Evolutionary conservation across 2,797 vertebrate species (phyloP), one percentile per base, ranked within the genome.

Genomic region (Margarornis squamiger): DNA sequence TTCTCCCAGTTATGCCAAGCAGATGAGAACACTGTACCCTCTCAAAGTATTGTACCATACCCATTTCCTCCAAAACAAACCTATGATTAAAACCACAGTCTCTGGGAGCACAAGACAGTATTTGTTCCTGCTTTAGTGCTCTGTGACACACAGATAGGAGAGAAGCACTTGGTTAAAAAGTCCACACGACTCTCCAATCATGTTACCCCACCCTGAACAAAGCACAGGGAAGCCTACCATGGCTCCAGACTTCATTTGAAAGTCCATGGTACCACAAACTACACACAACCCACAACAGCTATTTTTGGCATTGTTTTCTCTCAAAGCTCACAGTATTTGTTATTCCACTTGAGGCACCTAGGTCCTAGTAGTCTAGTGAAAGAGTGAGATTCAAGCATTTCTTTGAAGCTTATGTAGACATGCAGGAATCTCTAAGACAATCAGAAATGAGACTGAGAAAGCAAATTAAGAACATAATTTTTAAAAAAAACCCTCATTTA

Each of bases 141-240:
- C 77, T 81, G 61, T 11, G 10, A 77, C 39, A 61, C 34, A 36
- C 1, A 1, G 24, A 23, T 43, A 85, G 80, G 24, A 57, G 39
- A 49, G 88, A 92, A 90, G 57, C 6, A 86, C 32, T 46, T 48
- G 26, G 24, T 63, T 81, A 46, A 38, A 24, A 87, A 30, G 46
- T 34, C 34, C 9, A 9, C 26, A 48, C 51, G 20, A 18, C 19
- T 85, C 61, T n/a, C 54, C 57, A 67, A 4, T 12, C 29, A 20
- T 0, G 6, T 41, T 30, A 70, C 24, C 10, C 16, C 51, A 88
- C 58, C 12, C 21, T 2, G 1, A 61, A 43, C 0, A 2, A 83
- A 45, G 54, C 55, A 75, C 0, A 2, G 36, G 55, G 52, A 71
- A 79, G 43, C 27, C 9, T 38, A 74, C 45, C 4, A 11, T 18